Base-by-base conservation (phyloP, 2,797 vertebrate species). In the Xenopus petersii region DNA sequence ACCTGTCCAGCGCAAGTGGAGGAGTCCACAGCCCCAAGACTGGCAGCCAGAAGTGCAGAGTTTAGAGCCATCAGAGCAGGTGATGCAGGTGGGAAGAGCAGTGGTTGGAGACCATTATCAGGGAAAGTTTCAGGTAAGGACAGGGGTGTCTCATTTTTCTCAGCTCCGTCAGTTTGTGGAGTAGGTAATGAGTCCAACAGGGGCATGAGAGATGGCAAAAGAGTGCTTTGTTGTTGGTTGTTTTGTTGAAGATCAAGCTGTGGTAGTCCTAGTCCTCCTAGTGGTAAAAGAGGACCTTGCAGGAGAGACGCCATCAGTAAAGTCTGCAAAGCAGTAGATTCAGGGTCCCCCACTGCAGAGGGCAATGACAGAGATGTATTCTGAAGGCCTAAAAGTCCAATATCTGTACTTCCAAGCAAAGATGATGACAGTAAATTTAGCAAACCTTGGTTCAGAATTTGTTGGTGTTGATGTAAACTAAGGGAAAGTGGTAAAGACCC, bases 241-340 rank as follows among this genome's bases (percentile, higher is more conserved):
- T 70, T 81, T n/a, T 79, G 79, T 64, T 79, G 71, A 75, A 82
- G 67, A 75, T 80, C 81, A 48, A 82, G 61, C 12, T 70, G 73
- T 64, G 75, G 86, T 80, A 75, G 84, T 10, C 73, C 73, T 70
- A 80, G 82, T 6, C 70, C 60, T 58, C 66, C 42, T 0, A 78
- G 51, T 47, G 84, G 86, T 58, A 86, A 80, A 0, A 80, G 82
- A 59, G 85, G 84, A 26, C 84, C 81, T 56, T 86, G 83, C 10
- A 87, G 83, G 81, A 96, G 84, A 61, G 94, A 94, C 4, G 94
- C 93, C 89, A 93, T 94, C 56, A 95, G 88, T 61, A 96, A 87
- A 12, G 93, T 90, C 78, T 94, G 93, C 11, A 79, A 90, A 83
- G 64, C 81, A 84, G 5, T 85, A 87, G 77, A 92, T 92, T 79